phyloP scores from a whole-genome alignment of 1,140 invertebrate species.

The Pogonus chalceus region DNA sequence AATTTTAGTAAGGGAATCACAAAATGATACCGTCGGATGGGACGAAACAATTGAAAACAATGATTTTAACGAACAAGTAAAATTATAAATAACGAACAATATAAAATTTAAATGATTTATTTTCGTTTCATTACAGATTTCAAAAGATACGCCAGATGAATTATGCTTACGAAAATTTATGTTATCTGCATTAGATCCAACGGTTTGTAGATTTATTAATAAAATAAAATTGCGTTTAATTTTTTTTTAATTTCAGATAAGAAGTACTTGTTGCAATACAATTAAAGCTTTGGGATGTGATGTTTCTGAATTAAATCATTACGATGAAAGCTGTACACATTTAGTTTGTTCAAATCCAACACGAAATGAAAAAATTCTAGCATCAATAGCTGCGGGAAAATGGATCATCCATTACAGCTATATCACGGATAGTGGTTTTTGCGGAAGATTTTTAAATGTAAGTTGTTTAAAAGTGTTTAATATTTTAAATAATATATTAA shows the following conservation, averaged over 20 bases:
- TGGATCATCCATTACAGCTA: slow-evolving; percentile 77
- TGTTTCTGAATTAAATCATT: slow-evolving; percentile 46
- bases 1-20: slow-evolving; percentile 39
- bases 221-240: background rate
- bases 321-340: slow-evolving; percentile 64
- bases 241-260: background rate
- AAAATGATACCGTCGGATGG: slow-evolving; percentile 42
- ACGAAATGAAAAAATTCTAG: slow-evolving; percentile 78
- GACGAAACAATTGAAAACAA: slow-evolving; percentile 29
- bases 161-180: slow-evolving; percentile 18
- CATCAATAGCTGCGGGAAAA: slow-evolving; percentile 72
- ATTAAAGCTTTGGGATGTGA: slow-evolving; percentile 57
- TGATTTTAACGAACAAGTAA: background rate
- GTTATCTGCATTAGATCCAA: slow-evolving; percentile 24
- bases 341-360: slow-evolving; percentile 60
- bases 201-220: background rate
- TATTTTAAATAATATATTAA: no score
- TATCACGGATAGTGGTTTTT: slow-evolving; percentile 51
- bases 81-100: background rate
- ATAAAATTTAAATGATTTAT: no score
- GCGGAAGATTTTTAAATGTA: slow-evolving; percentile 57
- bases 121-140: background rate
- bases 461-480: no score
- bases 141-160: background rate
- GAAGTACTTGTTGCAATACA: background rate